Evolutionary conservation across 2,113 vertebrate genomes (phyloP).

Genomic region (Melanerpes aurifrons): DNA sequence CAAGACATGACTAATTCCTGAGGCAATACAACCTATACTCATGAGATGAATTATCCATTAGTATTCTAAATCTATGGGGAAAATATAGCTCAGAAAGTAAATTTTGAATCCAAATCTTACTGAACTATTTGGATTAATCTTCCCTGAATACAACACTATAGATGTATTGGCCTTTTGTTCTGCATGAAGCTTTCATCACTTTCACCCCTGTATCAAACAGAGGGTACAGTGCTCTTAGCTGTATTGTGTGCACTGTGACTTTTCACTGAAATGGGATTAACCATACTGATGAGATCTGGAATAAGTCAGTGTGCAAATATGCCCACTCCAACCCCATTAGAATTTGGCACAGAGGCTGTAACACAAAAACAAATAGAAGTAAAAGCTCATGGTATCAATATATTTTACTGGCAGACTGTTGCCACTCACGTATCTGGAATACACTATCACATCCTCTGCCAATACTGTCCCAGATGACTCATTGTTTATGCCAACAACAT

Average conservation of each 20-base stretch:
- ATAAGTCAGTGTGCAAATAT: background rate
- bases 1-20: background rate
- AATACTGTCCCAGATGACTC: background rate
- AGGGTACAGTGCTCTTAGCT: background rate
- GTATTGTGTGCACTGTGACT: accelerated
- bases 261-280: background rate
- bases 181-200: background rate
- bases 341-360: background rate
- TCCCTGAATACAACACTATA: background rate
- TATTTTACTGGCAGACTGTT: background rate
- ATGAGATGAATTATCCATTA: background rate
- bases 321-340: background rate
- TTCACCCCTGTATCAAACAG: background rate
- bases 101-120: background rate
- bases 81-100: background rate
- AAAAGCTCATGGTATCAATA: background rate
- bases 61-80: background rate
- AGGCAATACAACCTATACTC: background rate
- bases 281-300: background rate
- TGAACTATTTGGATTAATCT: background rate
- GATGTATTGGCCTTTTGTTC: background rate
- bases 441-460: background rate
- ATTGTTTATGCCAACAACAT: background rate
- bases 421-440: background rate
- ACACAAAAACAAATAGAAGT: background rate